phyloP scores from a whole-genome alignment of 2,113 vertebrate species.

The Corydoras maculifer region DNA sequence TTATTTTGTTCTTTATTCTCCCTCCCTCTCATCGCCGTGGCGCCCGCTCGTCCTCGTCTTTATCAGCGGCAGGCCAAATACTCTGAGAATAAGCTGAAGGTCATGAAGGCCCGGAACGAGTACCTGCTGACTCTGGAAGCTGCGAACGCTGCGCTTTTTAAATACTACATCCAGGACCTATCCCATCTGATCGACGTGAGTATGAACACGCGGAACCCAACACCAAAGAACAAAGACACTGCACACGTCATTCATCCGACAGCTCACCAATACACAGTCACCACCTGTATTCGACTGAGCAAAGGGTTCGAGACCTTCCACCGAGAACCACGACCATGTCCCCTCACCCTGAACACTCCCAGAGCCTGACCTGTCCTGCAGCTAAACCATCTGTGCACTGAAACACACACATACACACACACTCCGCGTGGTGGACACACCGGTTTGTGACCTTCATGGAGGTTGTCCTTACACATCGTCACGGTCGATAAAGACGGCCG shows the following conservation, averaged over 20 bases:
- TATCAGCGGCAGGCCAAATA: constrained; percentile 93
- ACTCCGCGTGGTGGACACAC: not conserved
- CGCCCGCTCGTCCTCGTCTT: not conserved
- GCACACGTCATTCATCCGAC: no score
- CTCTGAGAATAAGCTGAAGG: constrained; percentile 97
- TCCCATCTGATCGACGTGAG: constrained; percentile 97
- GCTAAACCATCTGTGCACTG: not conserved
- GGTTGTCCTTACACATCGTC: constrained; percentile 27
- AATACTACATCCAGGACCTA: constrained; percentile 97
- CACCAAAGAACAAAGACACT: no score
- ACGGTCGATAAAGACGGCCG: constrained; percentile 27
- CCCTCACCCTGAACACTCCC: no score
- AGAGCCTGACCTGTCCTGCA: no score
- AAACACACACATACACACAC: not conserved
- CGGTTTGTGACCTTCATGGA: constrained; percentile 38
- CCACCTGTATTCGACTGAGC: no score
- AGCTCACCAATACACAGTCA: no score
- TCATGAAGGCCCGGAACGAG: constrained; percentile 94
- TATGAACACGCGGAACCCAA: constrained; percentile 39
- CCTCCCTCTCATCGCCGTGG: not conserved
- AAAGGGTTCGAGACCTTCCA: no score
- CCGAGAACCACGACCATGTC: no score
- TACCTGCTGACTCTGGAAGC: constrained; percentile 96
- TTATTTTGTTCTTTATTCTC: not conserved
- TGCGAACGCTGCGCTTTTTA: constrained; percentile 93